Conservation (phyloP, 2,797 vertebrate species). For the Brachyalestes nurse region DNA sequence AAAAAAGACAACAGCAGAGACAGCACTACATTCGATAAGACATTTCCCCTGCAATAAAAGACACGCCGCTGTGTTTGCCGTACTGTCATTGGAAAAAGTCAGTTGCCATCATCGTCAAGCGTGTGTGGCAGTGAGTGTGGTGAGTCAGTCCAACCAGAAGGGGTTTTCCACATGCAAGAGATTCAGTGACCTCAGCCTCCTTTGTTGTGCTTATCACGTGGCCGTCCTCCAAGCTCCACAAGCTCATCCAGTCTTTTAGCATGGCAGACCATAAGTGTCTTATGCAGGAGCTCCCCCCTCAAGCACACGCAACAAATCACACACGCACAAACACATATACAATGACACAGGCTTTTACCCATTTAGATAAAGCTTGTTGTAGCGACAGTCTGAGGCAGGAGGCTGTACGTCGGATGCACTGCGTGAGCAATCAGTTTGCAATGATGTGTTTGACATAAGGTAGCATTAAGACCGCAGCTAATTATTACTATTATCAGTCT, state of each 20-base stretch:
- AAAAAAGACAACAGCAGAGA: neutral
- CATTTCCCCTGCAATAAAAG: constrained; percentile 10
- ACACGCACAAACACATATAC: constrained; percentile 15
- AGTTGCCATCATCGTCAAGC: constrained; percentile 66
- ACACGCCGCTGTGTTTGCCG: constrained; percentile 38
- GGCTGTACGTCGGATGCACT: neutral
- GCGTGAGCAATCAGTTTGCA: neutral
- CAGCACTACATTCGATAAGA: neutral
- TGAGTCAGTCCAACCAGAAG: constrained; percentile 70
- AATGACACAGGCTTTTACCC: constrained; percentile 20
- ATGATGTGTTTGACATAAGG: neutral
- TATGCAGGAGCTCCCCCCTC: constrained; percentile 19
- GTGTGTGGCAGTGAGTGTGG: constrained; percentile 30
- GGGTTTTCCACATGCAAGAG: constrained; percentile 71
- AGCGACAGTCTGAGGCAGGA: constrained; percentile 10
- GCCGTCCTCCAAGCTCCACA: constrained; percentile 11
- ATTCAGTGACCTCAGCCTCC: constrained; percentile 69
- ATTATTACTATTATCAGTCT: neutral
- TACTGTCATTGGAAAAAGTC: constrained; percentile 62
- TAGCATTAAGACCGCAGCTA: neutral
- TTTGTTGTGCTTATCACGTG: constrained; percentile 67
- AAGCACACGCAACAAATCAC: constrained; percentile 12
- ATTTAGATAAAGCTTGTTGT: constrained; percentile 21
- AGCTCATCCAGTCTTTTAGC: neutral
- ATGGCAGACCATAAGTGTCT: constrained; percentile 29